phyloP scores from a whole-genome alignment of 2,113 vertebrate genomes.

The Euleptes europaea region DNA sequence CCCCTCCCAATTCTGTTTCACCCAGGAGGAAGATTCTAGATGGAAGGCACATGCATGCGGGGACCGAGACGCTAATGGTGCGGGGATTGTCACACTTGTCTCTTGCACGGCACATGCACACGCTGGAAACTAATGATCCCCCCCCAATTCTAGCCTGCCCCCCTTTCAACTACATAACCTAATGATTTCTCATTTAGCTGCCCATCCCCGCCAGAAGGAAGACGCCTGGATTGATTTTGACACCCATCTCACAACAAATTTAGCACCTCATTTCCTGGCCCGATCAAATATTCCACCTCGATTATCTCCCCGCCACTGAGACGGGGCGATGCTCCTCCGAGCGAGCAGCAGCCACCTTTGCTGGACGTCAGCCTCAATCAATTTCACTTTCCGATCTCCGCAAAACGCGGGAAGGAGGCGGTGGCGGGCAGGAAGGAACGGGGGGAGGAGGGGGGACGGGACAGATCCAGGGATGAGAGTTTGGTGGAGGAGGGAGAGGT shows the following conservation, averaged over 20 bases:
- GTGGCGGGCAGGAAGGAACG: background rate
- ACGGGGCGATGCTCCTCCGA: conserved; percentile 34
- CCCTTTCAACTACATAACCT: conserved; percentile 72
- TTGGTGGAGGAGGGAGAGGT: background rate
- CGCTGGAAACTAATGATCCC: background rate
- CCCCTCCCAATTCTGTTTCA: background rate
- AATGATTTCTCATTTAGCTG: conserved; percentile 68
- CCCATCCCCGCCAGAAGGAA: conserved; percentile 9
- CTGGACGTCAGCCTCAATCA: conserved; percentile 33
- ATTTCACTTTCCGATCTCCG: background rate
- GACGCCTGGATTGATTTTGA: conserved; percentile 59
- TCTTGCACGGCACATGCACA: fast-evolving
- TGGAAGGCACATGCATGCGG: too few species aligned
- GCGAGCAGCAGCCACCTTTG: conserved; percentile 9
- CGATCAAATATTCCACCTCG: conserved; percentile 70
- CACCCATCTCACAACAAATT: conserved; percentile 74
- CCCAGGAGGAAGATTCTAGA: too few species aligned
- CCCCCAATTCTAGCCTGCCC: background rate
- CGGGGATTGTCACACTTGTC: background rate
- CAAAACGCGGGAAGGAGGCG: background rate
- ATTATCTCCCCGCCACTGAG: conserved; percentile 57
- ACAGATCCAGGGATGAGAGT: background rate
- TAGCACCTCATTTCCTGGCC: conserved; percentile 70
- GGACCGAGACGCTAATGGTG: too few species aligned
- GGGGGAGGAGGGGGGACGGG: background rate